Percentiles rank a stretch among this genome's conserved stretches.
Conservation (phyloP, 2,888 invertebrate genomes). For the Lucinisca nassula region DNA sequence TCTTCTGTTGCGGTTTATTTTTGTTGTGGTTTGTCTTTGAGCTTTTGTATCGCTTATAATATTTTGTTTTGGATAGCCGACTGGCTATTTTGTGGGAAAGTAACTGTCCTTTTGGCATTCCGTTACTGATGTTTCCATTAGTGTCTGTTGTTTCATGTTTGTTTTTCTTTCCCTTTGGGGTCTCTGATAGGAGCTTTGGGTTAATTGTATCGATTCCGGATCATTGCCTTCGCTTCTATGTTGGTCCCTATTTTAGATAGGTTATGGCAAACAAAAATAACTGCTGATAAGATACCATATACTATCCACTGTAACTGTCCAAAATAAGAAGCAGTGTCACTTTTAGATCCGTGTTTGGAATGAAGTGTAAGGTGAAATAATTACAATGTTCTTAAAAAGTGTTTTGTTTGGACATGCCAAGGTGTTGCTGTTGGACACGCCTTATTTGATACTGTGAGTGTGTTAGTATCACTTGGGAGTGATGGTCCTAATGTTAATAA, state of each 20-base stretch:
- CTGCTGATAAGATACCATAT: background rate
- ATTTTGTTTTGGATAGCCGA: no score
- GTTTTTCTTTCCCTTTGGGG: no score
- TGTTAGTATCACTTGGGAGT: slow-evolving; percentile 20
- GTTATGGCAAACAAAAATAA: background rate
- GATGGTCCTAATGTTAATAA: slow-evolving; percentile 42
- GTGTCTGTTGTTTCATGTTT: no score
- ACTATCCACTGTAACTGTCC: slow-evolving; percentile 22
- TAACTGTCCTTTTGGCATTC: no score
- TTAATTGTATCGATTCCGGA: no score
- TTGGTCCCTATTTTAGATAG: slow-evolving; percentile 17
- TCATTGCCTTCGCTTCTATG: no score
- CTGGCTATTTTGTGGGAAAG: no score
- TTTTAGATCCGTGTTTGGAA: slow-evolving; percentile 30
- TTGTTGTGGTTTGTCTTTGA: no score
- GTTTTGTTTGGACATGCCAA: slow-evolving; percentile 44
- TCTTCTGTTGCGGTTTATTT: no score
- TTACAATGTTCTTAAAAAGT: slow-evolving; percentile 26
- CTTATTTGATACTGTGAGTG: slow-evolving; percentile 18
- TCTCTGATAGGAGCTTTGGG: no score
- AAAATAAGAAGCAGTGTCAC: slow-evolving; percentile 32
- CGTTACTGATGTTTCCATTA: no score
- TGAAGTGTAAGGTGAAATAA: slow-evolving; percentile 5
- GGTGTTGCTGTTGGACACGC: slow-evolving; percentile 25
- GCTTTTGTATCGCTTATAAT: no score